phyloP scores from a whole-genome alignment of 2,113 vertebrate species.

The Thalassarche chlororhynchos region DNA sequence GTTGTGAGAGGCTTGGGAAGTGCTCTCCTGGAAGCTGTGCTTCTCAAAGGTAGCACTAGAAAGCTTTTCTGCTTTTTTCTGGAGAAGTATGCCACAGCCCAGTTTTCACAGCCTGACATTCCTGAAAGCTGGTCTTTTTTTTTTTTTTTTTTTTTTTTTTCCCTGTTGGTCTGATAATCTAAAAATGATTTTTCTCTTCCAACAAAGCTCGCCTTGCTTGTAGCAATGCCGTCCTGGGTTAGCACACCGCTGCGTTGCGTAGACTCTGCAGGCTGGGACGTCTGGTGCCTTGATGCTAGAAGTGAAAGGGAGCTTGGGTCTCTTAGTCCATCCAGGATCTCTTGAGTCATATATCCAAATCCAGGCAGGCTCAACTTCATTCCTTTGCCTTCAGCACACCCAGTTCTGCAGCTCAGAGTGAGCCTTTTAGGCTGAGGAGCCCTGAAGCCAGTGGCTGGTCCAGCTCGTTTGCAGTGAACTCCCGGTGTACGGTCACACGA shows the following conservation, averaged over 20 bases:
- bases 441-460: neutral
- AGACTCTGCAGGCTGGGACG: neutral
- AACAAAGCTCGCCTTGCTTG: neutral
- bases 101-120: neutral
- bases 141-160: no score
- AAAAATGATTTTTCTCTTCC: neutral
- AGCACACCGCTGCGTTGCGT: rapidly evolving
- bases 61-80: neutral
- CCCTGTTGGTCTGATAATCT: neutral
- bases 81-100: neutral
- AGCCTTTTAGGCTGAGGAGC: neutral
- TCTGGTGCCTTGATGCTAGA: neutral
- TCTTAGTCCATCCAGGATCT: neutral
- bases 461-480: neutral
- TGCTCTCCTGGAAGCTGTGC: neutral
- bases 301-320: rapidly evolving
- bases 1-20: neutral
- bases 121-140: neutral
- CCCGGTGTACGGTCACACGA: neutral
- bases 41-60: neutral
- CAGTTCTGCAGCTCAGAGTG: neutral
- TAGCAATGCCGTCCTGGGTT: rapidly evolving
- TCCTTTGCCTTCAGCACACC: neutral
- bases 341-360: neutral
- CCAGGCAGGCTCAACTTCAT: neutral